Evolutionary conservation across 2,797 vertebrate genomes (phyloP), one percentile per base, ranked within the genome.

Genomic region (Discoglossus pictus): DNA sequence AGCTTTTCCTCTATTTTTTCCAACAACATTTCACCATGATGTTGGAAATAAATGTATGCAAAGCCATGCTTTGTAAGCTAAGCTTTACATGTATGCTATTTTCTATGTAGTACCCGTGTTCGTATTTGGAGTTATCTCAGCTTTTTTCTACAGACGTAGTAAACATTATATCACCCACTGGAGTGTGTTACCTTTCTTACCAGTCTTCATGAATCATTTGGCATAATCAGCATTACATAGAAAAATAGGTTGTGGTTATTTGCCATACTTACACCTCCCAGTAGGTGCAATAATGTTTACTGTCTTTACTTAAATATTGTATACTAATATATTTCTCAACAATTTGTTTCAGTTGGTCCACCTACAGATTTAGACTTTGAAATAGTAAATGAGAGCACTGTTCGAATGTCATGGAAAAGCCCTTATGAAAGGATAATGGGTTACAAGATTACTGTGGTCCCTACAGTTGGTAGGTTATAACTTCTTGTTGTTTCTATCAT

Each of bases 331-430:
- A 73, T 70, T 46, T 83, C 53, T 70, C 59, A 73, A 79, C 52
- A 80, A 61, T 92, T 77, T 79, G 87, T 83, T 85, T 52, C 94
- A 98, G 97, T 98, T 78, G 88, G 91, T 52, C 90, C 96, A 61
- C 94, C 95, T 1, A 90, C 93, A 81, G 89, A 94, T 77, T 90
- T 99, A 90, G 94, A 87, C 83, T 99, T 98, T 93, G 94, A 91
- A 90, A 97, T 99, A 89, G 87, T 96, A 88, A 94, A 93, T 88
- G 93, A 95, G 81, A 92, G 85, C 81, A 93, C 93, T 65, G 95
- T 98, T 85, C 91, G 94, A 82, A 96, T 98, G 95, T 83, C 84
- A 74, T 99, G 97, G 97, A 89, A 75, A 72, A 83, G 83, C 38
- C 92, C 96, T 16, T 73, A 31, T 72, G 86, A 90, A 72, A 82